These are phyloP conservation scores for Hydroisotoma schaefferi DNA, from an alignment of 2,888 invertebrate genomes.

Conservation along the genomic window DNA sequence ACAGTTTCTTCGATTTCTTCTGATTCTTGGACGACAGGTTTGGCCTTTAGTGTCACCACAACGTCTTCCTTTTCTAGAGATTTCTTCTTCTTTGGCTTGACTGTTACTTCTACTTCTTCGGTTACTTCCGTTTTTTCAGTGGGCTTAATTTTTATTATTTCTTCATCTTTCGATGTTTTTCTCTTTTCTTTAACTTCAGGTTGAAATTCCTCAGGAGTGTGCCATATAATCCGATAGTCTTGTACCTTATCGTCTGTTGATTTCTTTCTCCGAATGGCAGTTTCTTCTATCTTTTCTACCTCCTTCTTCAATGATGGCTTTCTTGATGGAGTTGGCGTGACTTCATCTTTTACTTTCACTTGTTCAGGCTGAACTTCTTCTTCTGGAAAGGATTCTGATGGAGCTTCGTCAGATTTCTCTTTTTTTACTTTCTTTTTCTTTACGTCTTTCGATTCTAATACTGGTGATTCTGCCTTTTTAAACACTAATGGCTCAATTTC, in stretches of 20 bases:
- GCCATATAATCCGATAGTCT: conserved; percentile 2
- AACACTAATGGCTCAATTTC: conserved; percentile 12
- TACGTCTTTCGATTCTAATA: conserved; percentile 49
- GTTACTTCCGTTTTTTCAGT: conserved; percentile 10
- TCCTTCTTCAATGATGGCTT: conserved; percentile 36
- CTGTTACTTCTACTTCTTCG: conserved; percentile 4
- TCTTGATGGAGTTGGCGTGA: neutral
- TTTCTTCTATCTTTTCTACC: conserved; percentile 7
- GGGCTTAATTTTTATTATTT: neutral
- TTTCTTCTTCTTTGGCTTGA: conserved; percentile 6
- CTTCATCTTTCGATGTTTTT: neutral
- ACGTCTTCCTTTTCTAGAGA: conserved; percentile 4
- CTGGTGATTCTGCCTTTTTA: conserved; percentile 2
- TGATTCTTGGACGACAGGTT: neutral
- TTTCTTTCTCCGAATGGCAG: conserved; percentile 6
- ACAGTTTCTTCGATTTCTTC: conserved; percentile 22
- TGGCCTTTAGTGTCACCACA: conserved; percentile 8
- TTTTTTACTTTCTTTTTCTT: conserved; percentile 27
- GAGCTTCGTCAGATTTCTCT: conserved; percentile 18
- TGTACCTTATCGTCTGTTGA: conserved; percentile 6
- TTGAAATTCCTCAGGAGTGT: conserved; percentile 1
- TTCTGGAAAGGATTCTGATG: conserved; percentile 47
- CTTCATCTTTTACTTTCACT: conserved; percentile 4
- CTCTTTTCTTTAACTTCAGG: neutral
- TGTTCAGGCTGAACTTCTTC: conserved; percentile 21